Evolutionary conservation across 1,140 invertebrate genomes (phyloP).

Genomic region (Drosophila elegans): DNA sequence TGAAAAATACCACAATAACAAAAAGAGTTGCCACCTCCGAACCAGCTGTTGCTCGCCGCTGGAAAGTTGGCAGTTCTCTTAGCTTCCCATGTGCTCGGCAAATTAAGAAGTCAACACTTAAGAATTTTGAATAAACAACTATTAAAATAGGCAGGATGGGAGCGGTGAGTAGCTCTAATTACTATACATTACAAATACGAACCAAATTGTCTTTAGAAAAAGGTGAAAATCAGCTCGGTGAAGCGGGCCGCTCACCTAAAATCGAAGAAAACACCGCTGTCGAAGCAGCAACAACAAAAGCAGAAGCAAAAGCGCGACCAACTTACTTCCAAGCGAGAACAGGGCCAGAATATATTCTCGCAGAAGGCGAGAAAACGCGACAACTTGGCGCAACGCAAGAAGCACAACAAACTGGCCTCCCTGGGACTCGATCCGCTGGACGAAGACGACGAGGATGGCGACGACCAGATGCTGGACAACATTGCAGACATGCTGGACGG

Average conservation of each 20-base stretch:
- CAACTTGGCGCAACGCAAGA: slow-evolving; percentile 69
- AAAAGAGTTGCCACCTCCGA: background rate
- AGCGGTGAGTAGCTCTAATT: slow-evolving; percentile 41
- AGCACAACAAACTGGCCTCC: slow-evolving; percentile 65
- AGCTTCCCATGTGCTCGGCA: slow-evolving; percentile 60
- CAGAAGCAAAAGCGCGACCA: slow-evolving; percentile 71
- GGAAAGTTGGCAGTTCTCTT: slow-evolving; percentile 18
- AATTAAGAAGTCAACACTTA: slow-evolving; percentile 21
- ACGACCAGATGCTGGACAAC: slow-evolving; percentile 66
- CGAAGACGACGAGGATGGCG: slow-evolving; percentile 52
- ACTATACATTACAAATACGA: fast-evolving
- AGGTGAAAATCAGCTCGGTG: slow-evolving; percentile 82
- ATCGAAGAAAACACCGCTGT: slow-evolving; percentile 74
- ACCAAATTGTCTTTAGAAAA: slow-evolving; percentile 61
- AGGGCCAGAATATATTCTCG: slow-evolving; percentile 73
- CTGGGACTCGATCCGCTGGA: slow-evolving; percentile 52
- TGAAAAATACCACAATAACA: background rate
- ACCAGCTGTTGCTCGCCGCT: slow-evolving; percentile 25
- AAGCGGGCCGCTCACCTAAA: slow-evolving; percentile 82
- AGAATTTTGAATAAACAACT: background rate
- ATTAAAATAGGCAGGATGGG: slow-evolving; percentile 49
- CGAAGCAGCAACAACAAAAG: slow-evolving; percentile 81
- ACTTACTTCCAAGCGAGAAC: slow-evolving; percentile 59
- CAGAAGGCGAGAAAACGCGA: slow-evolving; percentile 76
- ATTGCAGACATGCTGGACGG: slow-evolving; percentile 80